Conservation (phyloP, 64 coral and sea anemone genomes). For the Stylophora pistillata region DNA sequence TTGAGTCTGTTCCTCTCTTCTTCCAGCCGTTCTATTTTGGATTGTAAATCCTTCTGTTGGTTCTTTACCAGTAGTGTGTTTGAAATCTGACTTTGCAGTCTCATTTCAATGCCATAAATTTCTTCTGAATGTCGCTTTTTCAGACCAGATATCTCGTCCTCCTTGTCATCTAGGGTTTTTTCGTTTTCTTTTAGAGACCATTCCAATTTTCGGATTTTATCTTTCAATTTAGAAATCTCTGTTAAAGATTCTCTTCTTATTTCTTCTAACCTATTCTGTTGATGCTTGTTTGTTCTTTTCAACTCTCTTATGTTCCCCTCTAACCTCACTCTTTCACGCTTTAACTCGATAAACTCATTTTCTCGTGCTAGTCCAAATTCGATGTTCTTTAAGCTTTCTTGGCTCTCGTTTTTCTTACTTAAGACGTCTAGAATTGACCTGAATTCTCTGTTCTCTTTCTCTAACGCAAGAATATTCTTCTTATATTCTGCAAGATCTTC, state of each 20-base stretch:
- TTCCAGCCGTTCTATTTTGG: slow-evolving; percentile 68
- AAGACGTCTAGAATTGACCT: slow-evolving; percentile 75
- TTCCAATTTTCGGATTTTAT: slow-evolving; percentile 72
- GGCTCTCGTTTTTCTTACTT: slow-evolving; percentile 59
- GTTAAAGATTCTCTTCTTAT: slow-evolving; percentile 65
- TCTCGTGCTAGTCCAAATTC: slow-evolving; percentile 69
- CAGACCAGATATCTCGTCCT: slow-evolving; percentile 52
- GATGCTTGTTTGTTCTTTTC: slow-evolving; percentile 69
- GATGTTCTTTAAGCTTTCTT: slow-evolving; percentile 49
- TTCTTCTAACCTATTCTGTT: slow-evolving; percentile 87
- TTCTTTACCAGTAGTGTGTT: slow-evolving; percentile 54
- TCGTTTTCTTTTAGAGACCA: slow-evolving; percentile 64
- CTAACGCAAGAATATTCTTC: slow-evolving; percentile 62
- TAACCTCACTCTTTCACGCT: slow-evolving; percentile 55
- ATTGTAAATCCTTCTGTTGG: slow-evolving; percentile 76
- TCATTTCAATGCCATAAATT: slow-evolving; percentile 62
- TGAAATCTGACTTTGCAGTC: slow-evolving; percentile 64
- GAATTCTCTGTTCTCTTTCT: slow-evolving; percentile 89
- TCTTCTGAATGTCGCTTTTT: slow-evolving; percentile 77
- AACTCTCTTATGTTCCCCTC: slow-evolving; percentile 66
- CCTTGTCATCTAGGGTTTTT: slow-evolving; percentile 56
- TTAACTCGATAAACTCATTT: slow-evolving; percentile 74
- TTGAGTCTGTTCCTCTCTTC: slow-evolving; percentile 59
- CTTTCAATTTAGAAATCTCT: slow-evolving; percentile 74
- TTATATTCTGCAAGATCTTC: slow-evolving; percentile 61